These are phyloP conservation scores for Lethocerus indicus DNA, from an alignment of 1,140 invertebrate genomes.

Conservation along the genomic window DNA sequence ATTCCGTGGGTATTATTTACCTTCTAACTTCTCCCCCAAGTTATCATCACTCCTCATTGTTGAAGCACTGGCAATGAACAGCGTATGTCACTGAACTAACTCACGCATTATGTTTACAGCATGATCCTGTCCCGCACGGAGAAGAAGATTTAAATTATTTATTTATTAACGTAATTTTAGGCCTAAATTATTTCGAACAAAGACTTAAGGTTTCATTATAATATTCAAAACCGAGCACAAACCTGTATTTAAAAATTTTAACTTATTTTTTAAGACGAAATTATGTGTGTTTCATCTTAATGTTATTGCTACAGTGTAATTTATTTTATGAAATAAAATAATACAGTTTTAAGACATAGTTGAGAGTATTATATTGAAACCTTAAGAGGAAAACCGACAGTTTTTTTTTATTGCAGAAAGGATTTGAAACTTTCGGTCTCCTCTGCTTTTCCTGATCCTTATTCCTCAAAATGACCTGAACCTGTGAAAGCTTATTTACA, in stretches of 20 bases:
- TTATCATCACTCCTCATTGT: too few relatives aligned
- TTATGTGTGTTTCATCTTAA: neutral
- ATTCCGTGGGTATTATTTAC: too few relatives aligned
- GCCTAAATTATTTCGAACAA: conserved; percentile 8
- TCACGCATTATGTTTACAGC: conserved; percentile 7
- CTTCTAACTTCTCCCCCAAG: too few relatives aligned
- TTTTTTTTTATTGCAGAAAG: too few relatives aligned
- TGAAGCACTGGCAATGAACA: too few relatives aligned
- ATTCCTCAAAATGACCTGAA: too few relatives aligned
- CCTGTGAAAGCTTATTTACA: too few relatives aligned
- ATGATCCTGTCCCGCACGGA: neutral
- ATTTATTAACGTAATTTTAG: too few relatives aligned
- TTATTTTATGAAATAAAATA: neutral
- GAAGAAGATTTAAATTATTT: conserved; percentile 10
- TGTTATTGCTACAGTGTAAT: neutral
- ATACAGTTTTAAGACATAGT: neutral
- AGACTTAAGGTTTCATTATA: conserved; percentile 17
- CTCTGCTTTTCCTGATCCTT: too few relatives aligned
- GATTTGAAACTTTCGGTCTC: too few relatives aligned
- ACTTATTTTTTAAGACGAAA: conserved; percentile 11
- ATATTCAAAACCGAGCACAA: conserved; percentile 15
- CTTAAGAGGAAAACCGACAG: too few relatives aligned
- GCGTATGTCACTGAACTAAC: too few relatives aligned
- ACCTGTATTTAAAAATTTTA: conserved; percentile 3
- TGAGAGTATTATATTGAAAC: conserved; percentile 14